Evolutionary conservation across 2,113 vertebrate species (phyloP).

Genomic region (Callionymus lyra): DNA sequence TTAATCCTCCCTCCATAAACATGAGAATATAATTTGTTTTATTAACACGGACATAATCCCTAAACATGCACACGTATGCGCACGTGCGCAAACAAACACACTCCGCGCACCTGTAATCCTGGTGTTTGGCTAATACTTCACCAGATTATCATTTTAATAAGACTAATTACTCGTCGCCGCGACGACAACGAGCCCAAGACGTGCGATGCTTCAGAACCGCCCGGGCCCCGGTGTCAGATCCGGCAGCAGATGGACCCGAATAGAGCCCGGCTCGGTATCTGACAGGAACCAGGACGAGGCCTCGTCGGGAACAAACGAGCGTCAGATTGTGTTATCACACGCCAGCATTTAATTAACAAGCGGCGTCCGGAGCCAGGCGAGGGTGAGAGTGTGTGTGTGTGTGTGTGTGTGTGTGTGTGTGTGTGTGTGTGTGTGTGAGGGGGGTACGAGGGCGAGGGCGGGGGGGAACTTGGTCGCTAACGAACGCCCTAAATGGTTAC

Average conservation of each 20-base stretch:
- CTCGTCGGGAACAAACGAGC: slow-evolving; percentile 59
- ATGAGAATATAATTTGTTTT: slow-evolving; percentile 12
- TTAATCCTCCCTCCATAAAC: background rate
- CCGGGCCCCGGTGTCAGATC: slow-evolving; percentile 28
- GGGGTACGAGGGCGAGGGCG: too few species aligned
- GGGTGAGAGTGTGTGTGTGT: too few species aligned
- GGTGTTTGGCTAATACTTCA: slow-evolving; percentile 44
- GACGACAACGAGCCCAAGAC: slow-evolving; percentile 45
- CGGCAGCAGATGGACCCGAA: slow-evolving; percentile 20
- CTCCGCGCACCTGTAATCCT: slow-evolving; percentile 47
- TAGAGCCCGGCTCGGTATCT: slow-evolving; percentile 26
- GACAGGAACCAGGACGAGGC: slow-evolving; percentile 38
- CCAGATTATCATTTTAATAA: slow-evolving; percentile 54
- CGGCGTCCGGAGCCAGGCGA: slow-evolving; percentile 58
- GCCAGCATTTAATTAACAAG: slow-evolving; percentile 77
- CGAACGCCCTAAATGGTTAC: slow-evolving; percentile 75
- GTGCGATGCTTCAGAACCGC: slow-evolving; percentile 18
- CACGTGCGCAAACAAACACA: slow-evolving; percentile 2
- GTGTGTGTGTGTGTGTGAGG: too few species aligned
- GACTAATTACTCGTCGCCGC: slow-evolving; percentile 52
- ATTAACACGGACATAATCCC: slow-evolving; percentile 13
- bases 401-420: too few species aligned
- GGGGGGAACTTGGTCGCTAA: too few species aligned
- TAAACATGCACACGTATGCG: slow-evolving; percentile 11
- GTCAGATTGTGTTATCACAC: slow-evolving; percentile 67